Evolutionary conservation across 2,797 vertebrate species (phyloP).

Genomic region (Pipistrellus nathusii): DNA sequence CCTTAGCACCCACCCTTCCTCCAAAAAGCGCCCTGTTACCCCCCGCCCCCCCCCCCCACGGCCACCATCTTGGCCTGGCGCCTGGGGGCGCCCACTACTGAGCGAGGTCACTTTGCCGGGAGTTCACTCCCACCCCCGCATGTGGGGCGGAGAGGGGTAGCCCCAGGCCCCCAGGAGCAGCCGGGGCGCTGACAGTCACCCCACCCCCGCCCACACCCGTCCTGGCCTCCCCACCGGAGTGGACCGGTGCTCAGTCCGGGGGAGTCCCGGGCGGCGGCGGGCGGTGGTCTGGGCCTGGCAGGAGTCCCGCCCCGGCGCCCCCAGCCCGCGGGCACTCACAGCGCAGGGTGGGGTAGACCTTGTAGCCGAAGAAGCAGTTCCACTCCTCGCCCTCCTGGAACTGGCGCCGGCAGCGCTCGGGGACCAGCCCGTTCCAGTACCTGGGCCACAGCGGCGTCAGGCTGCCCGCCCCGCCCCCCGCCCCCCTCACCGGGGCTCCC

Average conservation of each 20-base stretch:
- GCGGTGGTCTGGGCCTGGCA: not conserved
- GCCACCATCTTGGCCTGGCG: not conserved
- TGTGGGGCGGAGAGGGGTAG: too few species aligned
- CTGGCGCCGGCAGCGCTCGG: conserved; percentile 93
- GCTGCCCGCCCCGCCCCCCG: too few species aligned
- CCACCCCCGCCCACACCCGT: not conserved
- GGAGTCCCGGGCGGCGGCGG: not conserved
- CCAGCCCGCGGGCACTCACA: conserved; percentile 88
- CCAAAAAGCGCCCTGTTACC: not conserved
- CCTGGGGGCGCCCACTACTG: not conserved
- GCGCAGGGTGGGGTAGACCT: conserved; percentile 96
- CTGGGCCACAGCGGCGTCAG: conserved; percentile 83
- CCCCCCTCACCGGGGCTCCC: too few species aligned
- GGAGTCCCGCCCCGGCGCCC: not conserved
- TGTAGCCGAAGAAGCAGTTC: conserved; percentile 99
- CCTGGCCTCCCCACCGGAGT: accelerated
- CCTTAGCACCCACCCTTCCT: not conserved
- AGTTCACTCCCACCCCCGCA: too few species aligned
- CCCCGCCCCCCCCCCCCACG: accelerated
- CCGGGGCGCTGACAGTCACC: accelerated
- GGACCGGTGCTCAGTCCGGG: not conserved
- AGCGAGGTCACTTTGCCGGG: not conserved
- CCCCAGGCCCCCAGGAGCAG: too few species aligned
- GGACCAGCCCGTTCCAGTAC: conserved; percentile 96
- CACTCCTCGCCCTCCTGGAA: conserved; percentile 96